Conservation (phyloP, 1,140 invertebrate species). For the Stenopsyche tienmushanensis region DNA sequence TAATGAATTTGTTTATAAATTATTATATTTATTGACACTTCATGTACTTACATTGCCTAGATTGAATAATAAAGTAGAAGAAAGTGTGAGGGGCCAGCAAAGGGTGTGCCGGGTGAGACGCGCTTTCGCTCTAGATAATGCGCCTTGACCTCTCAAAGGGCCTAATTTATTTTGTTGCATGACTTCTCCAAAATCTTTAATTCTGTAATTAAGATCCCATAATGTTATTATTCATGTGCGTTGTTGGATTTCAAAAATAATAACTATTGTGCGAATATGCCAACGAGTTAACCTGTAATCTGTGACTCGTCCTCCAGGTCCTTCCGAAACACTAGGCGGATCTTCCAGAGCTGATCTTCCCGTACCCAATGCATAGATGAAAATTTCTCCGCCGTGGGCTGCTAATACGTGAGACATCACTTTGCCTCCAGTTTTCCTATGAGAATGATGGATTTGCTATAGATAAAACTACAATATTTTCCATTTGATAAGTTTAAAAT, state of each 20-base stretch:
- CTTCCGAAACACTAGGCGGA: slow-evolving; percentile 92
- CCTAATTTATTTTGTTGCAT: slow-evolving; percentile 83
- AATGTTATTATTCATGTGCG: no score
- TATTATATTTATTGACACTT: slow-evolving; percentile 1
- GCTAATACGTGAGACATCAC: slow-evolving; percentile 91
- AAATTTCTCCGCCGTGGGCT: slow-evolving; percentile 94
- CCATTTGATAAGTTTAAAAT: neutral
- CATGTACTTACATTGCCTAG: slow-evolving; percentile 68
- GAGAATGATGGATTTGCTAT: slow-evolving; percentile 1
- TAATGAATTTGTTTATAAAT: slow-evolving; percentile 15
- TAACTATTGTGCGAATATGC: neutral
- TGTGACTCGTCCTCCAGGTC: slow-evolving; percentile 87
- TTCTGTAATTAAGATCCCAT: slow-evolving; percentile 52
- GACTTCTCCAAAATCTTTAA: slow-evolving; percentile 81
- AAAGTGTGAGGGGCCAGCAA: slow-evolving; percentile 92
- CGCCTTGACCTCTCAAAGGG: slow-evolving; percentile 58
- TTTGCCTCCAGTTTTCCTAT: slow-evolving; percentile 77
- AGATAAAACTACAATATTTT: neutral
- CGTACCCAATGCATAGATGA: slow-evolving; percentile 88
- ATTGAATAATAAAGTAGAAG: slow-evolving; percentile 88
- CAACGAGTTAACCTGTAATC: slow-evolving; percentile 70
- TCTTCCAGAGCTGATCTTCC: slow-evolving; percentile 88
- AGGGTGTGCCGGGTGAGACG: slow-evolving; percentile 76
- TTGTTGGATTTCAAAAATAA: slow-evolving; percentile 4
- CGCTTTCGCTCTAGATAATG: slow-evolving; percentile 64